These are phyloP conservation scores for Hyperoodon ampullatus DNA, from an alignment of 2,113 vertebrate genomes.

Conservation along the genomic window DNA sequence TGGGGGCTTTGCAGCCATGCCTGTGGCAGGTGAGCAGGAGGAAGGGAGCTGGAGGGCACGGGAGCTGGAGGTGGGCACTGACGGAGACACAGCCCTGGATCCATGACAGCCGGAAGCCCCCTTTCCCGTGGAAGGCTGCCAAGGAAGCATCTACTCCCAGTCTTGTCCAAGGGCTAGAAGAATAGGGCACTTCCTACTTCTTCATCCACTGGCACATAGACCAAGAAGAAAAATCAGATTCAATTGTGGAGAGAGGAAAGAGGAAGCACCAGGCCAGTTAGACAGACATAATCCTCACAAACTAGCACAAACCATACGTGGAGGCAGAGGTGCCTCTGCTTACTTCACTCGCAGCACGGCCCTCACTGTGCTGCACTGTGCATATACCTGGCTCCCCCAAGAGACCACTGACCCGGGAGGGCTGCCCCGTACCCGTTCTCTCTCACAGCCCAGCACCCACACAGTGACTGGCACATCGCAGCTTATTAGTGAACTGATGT, in stretches of 20 bases:
- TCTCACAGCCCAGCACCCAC: background rate
- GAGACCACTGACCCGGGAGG: background rate
- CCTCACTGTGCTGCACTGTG: fast-evolving
- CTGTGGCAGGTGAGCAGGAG: background rate
- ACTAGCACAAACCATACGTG: fast-evolving
- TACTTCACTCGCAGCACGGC: background rate
- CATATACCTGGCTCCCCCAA: fast-evolving
- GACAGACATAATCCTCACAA: background rate
- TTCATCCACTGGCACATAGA: background rate
- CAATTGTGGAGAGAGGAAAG: background rate
- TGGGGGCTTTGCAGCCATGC: background rate
- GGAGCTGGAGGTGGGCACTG: background rate
- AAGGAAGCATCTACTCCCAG: background rate
- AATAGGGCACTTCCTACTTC: background rate
- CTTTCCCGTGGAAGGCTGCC: background rate
- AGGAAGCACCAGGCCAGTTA: background rate
- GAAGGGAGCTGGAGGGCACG: background rate
- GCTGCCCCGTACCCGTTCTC: background rate
- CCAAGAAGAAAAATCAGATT: background rate
- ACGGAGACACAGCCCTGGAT: background rate
- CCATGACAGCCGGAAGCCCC: background rate
- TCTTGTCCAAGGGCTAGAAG: background rate
- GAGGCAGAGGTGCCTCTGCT: background rate
- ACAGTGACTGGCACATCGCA: fast-evolving
- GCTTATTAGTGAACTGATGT: background rate